Conservation (phyloP, 2,888 invertebrate genomes). For the Zygaena filipendulae region DNA sequence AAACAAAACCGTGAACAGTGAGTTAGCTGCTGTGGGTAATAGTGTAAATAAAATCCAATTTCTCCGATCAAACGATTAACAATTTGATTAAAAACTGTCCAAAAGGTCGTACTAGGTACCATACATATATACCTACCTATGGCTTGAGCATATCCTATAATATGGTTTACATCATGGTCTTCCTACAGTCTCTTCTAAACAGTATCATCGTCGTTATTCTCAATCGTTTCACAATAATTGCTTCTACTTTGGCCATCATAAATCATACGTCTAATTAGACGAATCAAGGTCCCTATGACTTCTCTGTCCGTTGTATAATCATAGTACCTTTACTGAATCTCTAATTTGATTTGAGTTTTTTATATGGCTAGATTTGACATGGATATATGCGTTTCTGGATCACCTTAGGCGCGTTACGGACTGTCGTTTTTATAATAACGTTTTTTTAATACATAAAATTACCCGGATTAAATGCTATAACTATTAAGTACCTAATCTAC, state of each 20-base stretch:
- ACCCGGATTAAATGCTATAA: too few species aligned
- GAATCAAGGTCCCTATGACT: constrained; percentile 26
- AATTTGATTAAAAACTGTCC: too few species aligned
- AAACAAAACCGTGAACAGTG: too few species aligned
- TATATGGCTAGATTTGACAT: constrained; percentile 14
- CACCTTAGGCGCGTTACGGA: not conserved
- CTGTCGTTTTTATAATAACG: constrained; percentile 7
- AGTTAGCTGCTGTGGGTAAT: too few species aligned
- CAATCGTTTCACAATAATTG: constrained; percentile 34
- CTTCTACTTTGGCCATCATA: constrained; percentile 34
- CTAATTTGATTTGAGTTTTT: constrained; percentile 11
- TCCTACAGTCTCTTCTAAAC: not conserved
- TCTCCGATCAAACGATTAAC: too few species aligned
- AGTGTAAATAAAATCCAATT: too few species aligned
- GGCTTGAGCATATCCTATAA: too few species aligned
- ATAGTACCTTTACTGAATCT: constrained; percentile 19
- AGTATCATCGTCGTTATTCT: constrained; percentile 20
- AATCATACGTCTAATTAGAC: constrained; percentile 42
- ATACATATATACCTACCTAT: too few species aligned
- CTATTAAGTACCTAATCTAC: too few species aligned
- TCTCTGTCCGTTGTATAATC: constrained; percentile 20
- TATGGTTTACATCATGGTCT: too few species aligned
- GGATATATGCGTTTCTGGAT: constrained; percentile 19
- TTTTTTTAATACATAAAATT: too few species aligned
- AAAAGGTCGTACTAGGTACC: too few species aligned